These are phyloP conservation scores for Hyppa rectilinea DNA, from an alignment of 2,888 invertebrate genomes.

Conservation along the genomic window DNA sequence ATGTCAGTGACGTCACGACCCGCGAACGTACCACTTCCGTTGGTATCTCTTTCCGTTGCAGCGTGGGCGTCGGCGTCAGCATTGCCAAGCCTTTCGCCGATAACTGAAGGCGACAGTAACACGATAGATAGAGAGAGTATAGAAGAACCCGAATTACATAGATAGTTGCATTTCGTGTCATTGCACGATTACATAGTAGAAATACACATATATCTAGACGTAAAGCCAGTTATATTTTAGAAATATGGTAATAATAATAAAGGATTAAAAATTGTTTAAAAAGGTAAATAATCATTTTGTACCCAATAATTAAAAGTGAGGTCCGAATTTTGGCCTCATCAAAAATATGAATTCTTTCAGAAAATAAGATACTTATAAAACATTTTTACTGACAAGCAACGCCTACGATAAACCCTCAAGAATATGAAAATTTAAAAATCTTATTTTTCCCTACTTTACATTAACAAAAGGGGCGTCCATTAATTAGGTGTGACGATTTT, in stretches of 20 bases:
- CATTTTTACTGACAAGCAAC: background rate
- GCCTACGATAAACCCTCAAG: background rate
- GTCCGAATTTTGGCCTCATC: too few relatives aligned
- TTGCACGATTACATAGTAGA: constrained; percentile 47
- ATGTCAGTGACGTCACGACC: constrained; percentile 70
- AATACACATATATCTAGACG: constrained; percentile 52
- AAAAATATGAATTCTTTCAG: background rate
- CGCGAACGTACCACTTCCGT: constrained; percentile 82
- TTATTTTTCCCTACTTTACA: background rate
- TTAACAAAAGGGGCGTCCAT: too few relatives aligned
- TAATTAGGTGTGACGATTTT: too few relatives aligned
- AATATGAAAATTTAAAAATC: background rate
- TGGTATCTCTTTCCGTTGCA: constrained; percentile 78
- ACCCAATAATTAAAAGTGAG: background rate
- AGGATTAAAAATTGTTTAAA: constrained; percentile 27
- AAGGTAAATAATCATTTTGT: constrained; percentile 24
- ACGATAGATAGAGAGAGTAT: constrained; percentile 71
- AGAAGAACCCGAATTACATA: constrained; percentile 63
- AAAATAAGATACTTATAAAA: background rate
- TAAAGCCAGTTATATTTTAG: constrained; percentile 29
- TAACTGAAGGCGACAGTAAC: constrained; percentile 82
- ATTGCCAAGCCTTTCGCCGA: constrained; percentile 84
- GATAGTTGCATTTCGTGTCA: constrained; percentile 40
- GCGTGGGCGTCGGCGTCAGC: constrained; percentile 83
- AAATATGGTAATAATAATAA: constrained; percentile 15